Evolutionary conservation across 1,140 invertebrate species (phyloP), one percentile per base, ranked within the genome.

Genomic region (Neodiprion pinetum): DNA sequence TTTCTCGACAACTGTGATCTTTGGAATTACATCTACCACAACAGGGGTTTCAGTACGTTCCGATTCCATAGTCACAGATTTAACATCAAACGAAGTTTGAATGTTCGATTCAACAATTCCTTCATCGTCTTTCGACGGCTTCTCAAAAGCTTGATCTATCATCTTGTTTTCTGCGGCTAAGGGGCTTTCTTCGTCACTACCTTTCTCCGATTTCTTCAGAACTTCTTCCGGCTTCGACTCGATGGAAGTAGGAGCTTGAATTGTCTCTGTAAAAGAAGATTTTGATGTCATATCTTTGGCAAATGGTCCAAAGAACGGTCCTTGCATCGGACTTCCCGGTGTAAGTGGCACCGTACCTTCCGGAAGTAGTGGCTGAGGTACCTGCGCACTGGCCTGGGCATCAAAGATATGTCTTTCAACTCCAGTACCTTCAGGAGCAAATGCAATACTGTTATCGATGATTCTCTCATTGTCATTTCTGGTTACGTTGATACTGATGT

Each of bases 401-500:
- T 21, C 23, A 23, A 8, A 40, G 73, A 70, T 48, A 10, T 50
- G 68, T 67, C 65, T 66, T 9, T 21, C 21, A 40, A 67, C 17
- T 49, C n/a, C n/a, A 8, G 67, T 23, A 21, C 77, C 76, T 10
- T 77, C 67, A 5, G 71, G 23, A 72, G 69, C 40, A 7, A 75
- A 73, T 9, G 76, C 72, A 17, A 76, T 21, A 0, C 65, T 66
- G 7, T 28, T 2, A 12, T 72, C 72, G 77, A 68, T 49, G 8
- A 48, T 78, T 75, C 10, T 76, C 71, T 61, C 90, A 78, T 91
- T 89, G 61, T 91, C 88, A 48, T 85, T 91, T 74, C 91, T 90
- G 68, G 91, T 88, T 1, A 95, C 93, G 79, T 92, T 94, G 28
- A 95, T 94, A 77, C 92, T 93, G 28, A 95, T 92, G 77, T 93